These are phyloP conservation scores for Formica selysi DNA, from an alignment of 1,140 invertebrate genomes.

Conservation along the genomic window DNA sequence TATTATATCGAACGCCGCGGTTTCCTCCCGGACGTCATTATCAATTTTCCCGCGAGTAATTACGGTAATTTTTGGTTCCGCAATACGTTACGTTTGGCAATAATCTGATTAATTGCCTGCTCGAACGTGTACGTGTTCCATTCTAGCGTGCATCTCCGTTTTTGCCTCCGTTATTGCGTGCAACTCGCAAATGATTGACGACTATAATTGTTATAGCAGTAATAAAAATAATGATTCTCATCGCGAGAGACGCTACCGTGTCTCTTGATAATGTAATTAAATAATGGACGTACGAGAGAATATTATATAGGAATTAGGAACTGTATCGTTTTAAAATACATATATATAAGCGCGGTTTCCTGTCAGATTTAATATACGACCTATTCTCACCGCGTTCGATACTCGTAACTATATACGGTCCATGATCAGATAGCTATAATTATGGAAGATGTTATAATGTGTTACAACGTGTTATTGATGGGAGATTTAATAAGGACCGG, in stretches of 20 bases:
- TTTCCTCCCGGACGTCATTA: slow-evolving; percentile 1
- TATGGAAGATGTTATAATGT: not conserved
- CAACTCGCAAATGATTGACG: slow-evolving; percentile 5
- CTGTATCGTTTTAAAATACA: not conserved
- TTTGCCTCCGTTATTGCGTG: not conserved
- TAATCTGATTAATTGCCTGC: slow-evolving; percentile 37
- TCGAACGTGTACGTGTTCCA: not conserved
- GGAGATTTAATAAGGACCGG: not conserved
- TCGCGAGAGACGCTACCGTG: not conserved
- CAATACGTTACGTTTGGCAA: slow-evolving; percentile 16
- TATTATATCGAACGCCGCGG: not conserved
- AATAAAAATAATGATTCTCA: not conserved
- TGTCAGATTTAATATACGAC: not conserved
- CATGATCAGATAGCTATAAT: not conserved
- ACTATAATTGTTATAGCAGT: not conserved
- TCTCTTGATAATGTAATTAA: not conserved
- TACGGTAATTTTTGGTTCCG: slow-evolving; percentile 39
- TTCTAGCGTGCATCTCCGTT: not conserved
- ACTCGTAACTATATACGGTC: not conserved
- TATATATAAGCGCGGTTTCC: too few relatives aligned
- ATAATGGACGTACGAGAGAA: not conserved
- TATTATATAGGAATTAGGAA: not conserved
- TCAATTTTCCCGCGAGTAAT: slow-evolving; percentile 42
- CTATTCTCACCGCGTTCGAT: not conserved
- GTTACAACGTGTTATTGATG: not conserved